These are phyloP conservation scores for Theocolax elegans DNA, from an alignment of 1,140 invertebrate species.

Conservation along the genomic window DNA sequence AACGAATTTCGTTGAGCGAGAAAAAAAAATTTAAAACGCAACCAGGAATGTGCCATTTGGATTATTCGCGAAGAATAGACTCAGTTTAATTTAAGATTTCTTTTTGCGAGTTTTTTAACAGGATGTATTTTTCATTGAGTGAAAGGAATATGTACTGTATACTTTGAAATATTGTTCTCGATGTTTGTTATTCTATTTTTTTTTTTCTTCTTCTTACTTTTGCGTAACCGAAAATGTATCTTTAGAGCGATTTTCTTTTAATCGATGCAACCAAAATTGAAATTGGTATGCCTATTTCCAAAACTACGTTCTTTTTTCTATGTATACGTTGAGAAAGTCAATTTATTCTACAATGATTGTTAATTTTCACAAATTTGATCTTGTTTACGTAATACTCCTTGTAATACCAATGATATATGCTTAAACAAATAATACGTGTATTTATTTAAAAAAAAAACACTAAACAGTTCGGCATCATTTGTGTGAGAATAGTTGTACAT, in stretches of 20 bases:
- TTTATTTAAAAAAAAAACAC: too few relatives aligned
- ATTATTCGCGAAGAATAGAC: slow-evolving; percentile 37
- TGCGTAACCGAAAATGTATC: slow-evolving; percentile 12
- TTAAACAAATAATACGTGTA: too few relatives aligned
- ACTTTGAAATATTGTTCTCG: not conserved
- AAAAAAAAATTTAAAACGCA: slow-evolving; percentile 1
- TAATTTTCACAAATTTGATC: too few relatives aligned
- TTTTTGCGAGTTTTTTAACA: slow-evolving; percentile 8
- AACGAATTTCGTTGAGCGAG: not conserved
- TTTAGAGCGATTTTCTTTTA: not conserved
- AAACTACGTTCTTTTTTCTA: too few relatives aligned
- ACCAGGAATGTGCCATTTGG: slow-evolving; percentile 41
- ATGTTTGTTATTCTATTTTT: not conserved
- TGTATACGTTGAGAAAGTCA: too few relatives aligned
- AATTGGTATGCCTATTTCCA: too few relatives aligned
- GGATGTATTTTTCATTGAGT: slow-evolving; percentile 35
- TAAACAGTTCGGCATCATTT: too few relatives aligned
- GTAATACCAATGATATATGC: too few relatives aligned
- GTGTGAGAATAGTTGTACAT: too few relatives aligned
- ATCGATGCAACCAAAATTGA: slow-evolving; percentile 19
- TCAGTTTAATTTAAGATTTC: slow-evolving; percentile 17
- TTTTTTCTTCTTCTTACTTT: not conserved
- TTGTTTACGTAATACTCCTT: too few relatives aligned
- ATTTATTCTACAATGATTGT: too few relatives aligned
- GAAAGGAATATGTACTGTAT: slow-evolving; percentile 18